Evolutionary conservation across 2,797 vertebrate genomes (phyloP), one percentile per base, ranked within the genome.

Genomic region (Xenops minutus): DNA sequence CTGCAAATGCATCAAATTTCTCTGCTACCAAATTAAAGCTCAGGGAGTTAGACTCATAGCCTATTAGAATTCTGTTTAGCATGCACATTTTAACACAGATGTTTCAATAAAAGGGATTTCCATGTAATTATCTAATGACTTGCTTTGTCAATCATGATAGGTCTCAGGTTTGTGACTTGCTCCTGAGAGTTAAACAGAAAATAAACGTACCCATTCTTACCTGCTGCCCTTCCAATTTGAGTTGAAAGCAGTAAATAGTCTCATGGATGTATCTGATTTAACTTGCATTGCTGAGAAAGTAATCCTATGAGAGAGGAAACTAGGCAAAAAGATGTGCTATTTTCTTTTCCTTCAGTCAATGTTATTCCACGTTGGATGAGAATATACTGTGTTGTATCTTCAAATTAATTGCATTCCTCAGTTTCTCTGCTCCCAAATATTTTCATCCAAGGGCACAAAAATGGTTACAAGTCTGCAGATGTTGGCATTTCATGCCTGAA

Each of bases 21-120:
- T 15, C 37, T 16, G 17, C 49, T 49, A 83, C 27, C 52, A 80
- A 91, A 92, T 85, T 71, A 77, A 85, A 91, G 56, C 27, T 36
- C 14, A 64, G 30, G 44, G 67, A 79, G 12, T 46, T 63, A 44
- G 59, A 56, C 3, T 63, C 37, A 37, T 16, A 54, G 37, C 36
- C 77, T 84, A 20, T 87, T 83, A 74, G 82, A 92, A 91, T 68
- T 82, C 59, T 88, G 63, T 75, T 71, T 74, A 89, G 34, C 49
- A 75, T 68, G 72, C 74, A 93, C 74, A 71, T 82, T 94, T 94
- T 85, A 79, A 79, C 67, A 48, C 58, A 74, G 59, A 52, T 89
- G n/a, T 79, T 93, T 85, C 77, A 90, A 43, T 79, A 79, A 78
- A 80, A 84, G 23, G 9, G 14, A 9, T 79, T 91, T 78, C 80